Conservation (phyloP, 1,140 invertebrate genomes). For the Asobara japonica region DNA sequence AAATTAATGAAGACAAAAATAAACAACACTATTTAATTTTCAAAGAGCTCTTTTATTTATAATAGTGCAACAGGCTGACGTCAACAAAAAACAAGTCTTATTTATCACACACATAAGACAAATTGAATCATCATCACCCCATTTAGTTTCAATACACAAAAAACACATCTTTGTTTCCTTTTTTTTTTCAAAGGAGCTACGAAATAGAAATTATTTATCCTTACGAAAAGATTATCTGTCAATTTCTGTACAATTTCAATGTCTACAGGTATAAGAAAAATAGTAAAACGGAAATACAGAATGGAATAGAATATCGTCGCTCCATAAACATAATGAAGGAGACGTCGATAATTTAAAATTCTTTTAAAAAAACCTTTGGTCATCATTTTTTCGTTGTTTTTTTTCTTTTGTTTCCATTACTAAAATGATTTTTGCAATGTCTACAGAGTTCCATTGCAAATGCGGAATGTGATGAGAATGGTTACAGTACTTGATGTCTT, state of each 20-base stretch:
- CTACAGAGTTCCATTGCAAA: neutral
- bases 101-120: conserved; percentile 48
- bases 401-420: neutral
- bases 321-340: neutral
- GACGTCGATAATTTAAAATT: neutral
- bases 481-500: conserved; percentile 1
- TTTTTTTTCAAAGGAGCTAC: neutral
- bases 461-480: conserved; percentile 12
- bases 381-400: conserved; percentile 5
- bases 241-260: conserved; percentile 10
- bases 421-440: neutral
- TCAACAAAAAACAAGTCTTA: conserved; percentile 49
- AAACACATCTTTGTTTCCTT: neutral
- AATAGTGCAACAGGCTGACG: conserved; percentile 48
- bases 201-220: conserved; percentile 17
- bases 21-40: neutral
- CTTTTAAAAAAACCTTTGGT: neutral
- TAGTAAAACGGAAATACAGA: conserved; percentile 1
- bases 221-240: neutral
- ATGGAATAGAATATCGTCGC: conserved; percentile 6
- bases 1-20: neutral
- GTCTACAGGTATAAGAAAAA: conserved; percentile 7
- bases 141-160: conserved; percentile 32
- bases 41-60: conserved; percentile 44
- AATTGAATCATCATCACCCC: conserved; percentile 32